phyloP scores from a whole-genome alignment of 2,113 vertebrate genomes.

The Stegastes partitus region DNA sequence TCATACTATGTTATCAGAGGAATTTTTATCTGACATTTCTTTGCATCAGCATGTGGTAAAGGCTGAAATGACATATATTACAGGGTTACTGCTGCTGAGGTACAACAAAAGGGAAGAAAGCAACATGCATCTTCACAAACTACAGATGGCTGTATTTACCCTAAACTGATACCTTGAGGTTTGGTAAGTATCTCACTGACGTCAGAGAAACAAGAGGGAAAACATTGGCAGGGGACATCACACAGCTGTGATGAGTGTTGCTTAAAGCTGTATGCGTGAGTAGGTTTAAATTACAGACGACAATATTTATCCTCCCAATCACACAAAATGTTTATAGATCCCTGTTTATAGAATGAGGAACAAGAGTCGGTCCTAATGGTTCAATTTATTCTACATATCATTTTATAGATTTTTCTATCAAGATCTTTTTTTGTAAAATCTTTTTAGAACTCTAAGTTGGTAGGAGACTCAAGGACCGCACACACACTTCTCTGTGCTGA shows the following conservation, averaged over 20 bases:
- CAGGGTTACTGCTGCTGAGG: neutral
- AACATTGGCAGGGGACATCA: neutral
- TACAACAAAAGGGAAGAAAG: neutral
- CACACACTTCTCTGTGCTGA: no score
- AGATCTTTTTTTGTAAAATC: no score
- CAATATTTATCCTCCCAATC: no score
- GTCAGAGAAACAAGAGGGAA: neutral
- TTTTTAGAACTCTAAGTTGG: no score
- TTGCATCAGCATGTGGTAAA: neutral
- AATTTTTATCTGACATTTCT: conserved; percentile 1
- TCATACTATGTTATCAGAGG: neutral
- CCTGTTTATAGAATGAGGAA: neutral
- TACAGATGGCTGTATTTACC: neutral
- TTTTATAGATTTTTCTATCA: no score
- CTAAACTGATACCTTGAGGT: neutral
- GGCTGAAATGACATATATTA: neutral
- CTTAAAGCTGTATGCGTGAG: neutral
- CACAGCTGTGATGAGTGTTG: neutral
- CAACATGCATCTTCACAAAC: neutral
- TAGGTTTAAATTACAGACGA: no score
- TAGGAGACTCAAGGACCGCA: neutral
- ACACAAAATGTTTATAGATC: no score
- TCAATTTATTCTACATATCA: no score
- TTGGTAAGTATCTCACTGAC: neutral
- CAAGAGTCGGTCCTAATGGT: neutral